Conservation (phyloP, 2,888 invertebrate species). For the Blastobasis adustella region DNA sequence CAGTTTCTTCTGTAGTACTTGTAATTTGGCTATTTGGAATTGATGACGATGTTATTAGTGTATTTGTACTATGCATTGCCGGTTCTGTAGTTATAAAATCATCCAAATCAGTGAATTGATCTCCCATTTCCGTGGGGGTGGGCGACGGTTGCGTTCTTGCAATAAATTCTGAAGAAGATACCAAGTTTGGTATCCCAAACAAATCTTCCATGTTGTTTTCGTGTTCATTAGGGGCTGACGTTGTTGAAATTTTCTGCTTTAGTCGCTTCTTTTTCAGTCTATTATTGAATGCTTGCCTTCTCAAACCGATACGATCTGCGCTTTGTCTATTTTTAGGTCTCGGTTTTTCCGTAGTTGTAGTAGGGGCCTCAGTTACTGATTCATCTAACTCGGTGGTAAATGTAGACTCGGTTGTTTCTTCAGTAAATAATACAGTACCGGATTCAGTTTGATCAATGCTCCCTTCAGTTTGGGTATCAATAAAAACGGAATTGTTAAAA, state of each 20-base stretch:
- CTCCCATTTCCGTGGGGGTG: conserved; percentile 18
- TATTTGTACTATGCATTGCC: conserved; percentile 21
- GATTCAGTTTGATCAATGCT: no score
- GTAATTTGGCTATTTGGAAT: conserved; percentile 18
- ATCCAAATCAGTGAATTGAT: conserved; percentile 29
- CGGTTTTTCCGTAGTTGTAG: conserved; percentile 20
- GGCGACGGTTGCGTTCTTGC: conserved; percentile 42
- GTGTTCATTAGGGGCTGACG: conserved; percentile 42
- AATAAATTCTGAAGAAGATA: conserved; percentile 60
- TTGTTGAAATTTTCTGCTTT: conserved; percentile 45
- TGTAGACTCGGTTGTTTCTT: no score
- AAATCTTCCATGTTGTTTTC: conserved; percentile 45
- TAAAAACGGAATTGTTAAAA: no score
- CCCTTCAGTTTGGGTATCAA: no score
- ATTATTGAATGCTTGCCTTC: conserved; percentile 48
- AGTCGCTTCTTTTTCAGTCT: conserved; percentile 52
- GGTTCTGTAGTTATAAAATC: conserved; percentile 43
- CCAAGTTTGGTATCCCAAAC: conserved; percentile 47
- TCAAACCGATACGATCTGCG: conserved; percentile 35
- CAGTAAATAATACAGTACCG: no score
- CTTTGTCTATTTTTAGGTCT: conserved; percentile 18
- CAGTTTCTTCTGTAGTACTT: conserved; percentile 54
- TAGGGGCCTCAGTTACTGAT: conserved; percentile 22
- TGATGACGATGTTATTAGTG: conserved; percentile 20
- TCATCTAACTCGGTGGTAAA: no score